A percentile compares a stretch with the other conserved stretches of the same genome.
phyloP scores from a whole-genome alignment of 37 sponge, comb jelly and placozoan species.

The Chondrilla cf. caribensis region DNA sequence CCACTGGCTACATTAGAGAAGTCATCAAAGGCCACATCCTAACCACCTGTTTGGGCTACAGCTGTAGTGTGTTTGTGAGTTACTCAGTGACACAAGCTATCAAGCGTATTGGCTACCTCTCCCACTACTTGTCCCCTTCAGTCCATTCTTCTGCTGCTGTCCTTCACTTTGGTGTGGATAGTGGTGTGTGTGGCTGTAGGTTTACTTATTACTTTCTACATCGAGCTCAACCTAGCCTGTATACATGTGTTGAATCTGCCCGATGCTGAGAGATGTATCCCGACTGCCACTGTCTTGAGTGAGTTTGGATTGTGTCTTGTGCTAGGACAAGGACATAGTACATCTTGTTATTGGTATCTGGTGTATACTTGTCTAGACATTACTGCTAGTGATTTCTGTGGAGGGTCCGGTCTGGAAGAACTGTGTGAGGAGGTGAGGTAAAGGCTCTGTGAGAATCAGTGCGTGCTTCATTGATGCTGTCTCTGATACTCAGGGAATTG shows the following conservation, averaged over 20 bases:
- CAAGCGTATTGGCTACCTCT: too few relatives aligned
- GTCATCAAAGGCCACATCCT: slow-evolving; percentile 40
- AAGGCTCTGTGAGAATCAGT: neutral
- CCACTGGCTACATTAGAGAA: slow-evolving; percentile 79
- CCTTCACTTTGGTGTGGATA: neutral
- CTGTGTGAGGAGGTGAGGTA: slow-evolving; percentile 4
- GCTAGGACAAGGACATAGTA: too few relatives aligned
- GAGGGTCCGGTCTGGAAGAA: neutral
- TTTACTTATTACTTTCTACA: neutral
- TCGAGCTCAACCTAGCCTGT: neutral
- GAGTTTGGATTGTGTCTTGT: too few relatives aligned
- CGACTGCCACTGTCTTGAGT: slow-evolving; percentile 3
- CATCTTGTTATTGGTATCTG: too few relatives aligned
- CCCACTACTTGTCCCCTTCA: neutral
- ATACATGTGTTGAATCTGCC: neutral
- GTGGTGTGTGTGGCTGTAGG: neutral
- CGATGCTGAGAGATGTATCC: neutral
- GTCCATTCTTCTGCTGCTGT: neutral
- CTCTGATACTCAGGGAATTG: slow-evolving; percentile 30
- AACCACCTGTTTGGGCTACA: slow-evolving; percentile 50
- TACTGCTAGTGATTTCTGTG: neutral
- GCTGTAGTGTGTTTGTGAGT: slow-evolving; percentile 49
- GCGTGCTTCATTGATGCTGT: neutral
- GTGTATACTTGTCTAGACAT: neutral
- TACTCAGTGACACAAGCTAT: too few relatives aligned